Evolutionary conservation across 2,113 vertebrate species (phyloP), one percentile per base, ranked within the genome.

Genomic region (Callopanchax toddi): DNA sequence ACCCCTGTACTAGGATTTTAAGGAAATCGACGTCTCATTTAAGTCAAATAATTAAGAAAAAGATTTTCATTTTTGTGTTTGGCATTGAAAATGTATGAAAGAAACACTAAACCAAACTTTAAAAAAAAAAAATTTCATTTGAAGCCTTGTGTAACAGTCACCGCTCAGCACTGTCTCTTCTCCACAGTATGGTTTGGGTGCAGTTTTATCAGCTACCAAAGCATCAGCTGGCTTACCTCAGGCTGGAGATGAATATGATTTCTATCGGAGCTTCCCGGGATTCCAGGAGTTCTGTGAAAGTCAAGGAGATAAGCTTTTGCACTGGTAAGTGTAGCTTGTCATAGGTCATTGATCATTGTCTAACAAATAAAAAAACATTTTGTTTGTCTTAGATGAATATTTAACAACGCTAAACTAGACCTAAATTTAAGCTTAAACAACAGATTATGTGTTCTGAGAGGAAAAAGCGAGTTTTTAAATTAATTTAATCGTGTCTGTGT

Each of bases 241-340:
- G 81, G 72, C 89, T 3, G 97, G 97, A 0, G 97, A 98, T 0
- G 97, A 99, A 17, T 97, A 93, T 7, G 97, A 99, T 74, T 96
- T 98, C 85, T 99, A 99, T 79, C 91, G 94, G 40, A 99, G 96
- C 83, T 99, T 98, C 81, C 92, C 95, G 0, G 94, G 93, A 0
- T 98, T 99, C 87, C 94, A 90, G 16, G 92, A 93, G 0, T 99
- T 94, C 87, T 98, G 96, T 79, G 89, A 90, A 23, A 91, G 83
- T 0, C 97, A 98, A 76, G 94, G 95, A 2, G 93, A 96, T 50
- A 85, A 60, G 17, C 88, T 99, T 39, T 82, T 98, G 18, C 91
- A 84, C 20, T 95, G 95, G 97, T 98, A 76, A 90, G 94, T 67
- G 2, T 32, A 32, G 29, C 10, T 32, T 32, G 29, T 6, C 29